These are phyloP conservation scores for Sciurus carolinensis DNA, from an alignment of 2,797 vertebrate species.

Conservation along the genomic window DNA sequence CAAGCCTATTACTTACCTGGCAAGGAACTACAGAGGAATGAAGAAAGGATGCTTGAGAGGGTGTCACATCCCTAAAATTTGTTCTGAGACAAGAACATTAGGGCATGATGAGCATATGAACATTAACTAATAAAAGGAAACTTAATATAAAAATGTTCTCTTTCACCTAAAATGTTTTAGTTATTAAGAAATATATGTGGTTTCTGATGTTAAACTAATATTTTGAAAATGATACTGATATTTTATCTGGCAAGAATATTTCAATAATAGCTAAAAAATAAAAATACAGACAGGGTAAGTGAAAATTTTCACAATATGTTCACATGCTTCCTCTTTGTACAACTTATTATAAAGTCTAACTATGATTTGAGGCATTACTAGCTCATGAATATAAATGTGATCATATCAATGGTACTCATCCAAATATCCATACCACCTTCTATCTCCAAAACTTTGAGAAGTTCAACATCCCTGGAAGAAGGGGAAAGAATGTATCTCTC, in stretches of 20 bases:
- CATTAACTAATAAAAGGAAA: not conserved
- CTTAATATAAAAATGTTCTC: not conserved
- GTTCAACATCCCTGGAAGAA: not conserved
- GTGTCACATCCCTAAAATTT: not conserved
- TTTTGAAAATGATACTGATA: not conserved
- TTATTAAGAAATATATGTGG: not conserved
- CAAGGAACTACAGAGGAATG: not conserved
- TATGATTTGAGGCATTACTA: not conserved
- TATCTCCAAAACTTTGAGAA: not conserved
- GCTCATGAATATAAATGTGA: not conserved
- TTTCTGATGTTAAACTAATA: not conserved
- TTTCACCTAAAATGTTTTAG: not conserved
- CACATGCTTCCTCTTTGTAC: not conserved
- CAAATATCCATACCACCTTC: not conserved
- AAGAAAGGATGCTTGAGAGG: not conserved
- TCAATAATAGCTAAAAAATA: constrained; percentile 35
- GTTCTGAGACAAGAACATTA: constrained; percentile 15
- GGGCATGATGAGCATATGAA: not conserved
- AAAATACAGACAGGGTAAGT: not conserved
- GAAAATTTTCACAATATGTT: not conserved
- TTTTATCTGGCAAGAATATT: not conserved
- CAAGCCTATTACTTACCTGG: not conserved
- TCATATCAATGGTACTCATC: not conserved
- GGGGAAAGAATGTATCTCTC: not conserved
- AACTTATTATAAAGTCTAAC: not conserved